These are phyloP conservation scores for Drosophila mayri DNA, from an alignment of 1,140 invertebrate genomes.

Conservation along the genomic window DNA sequence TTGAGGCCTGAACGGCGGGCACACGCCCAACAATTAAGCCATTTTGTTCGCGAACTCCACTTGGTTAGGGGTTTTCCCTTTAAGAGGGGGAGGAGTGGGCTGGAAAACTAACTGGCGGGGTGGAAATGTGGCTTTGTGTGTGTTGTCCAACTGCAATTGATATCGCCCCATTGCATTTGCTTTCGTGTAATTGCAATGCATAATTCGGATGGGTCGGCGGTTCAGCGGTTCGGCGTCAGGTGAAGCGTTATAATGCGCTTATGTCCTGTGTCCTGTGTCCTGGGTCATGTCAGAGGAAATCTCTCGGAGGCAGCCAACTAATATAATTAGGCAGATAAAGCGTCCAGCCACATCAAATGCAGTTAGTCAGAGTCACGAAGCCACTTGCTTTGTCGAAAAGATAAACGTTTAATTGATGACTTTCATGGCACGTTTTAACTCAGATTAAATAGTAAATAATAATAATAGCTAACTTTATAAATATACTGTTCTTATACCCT, in stretches of 20 bases:
- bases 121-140: slow-evolving; percentile 12
- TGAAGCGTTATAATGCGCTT: slow-evolving; percentile 80
- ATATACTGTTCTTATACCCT: neutral
- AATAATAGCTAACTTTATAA: no score
- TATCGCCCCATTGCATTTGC: slow-evolving; percentile 65
- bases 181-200: slow-evolving; percentile 71
- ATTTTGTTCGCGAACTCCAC: slow-evolving; percentile 42
- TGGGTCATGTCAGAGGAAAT: slow-evolving; percentile 23
- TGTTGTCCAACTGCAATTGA: slow-evolving; percentile 55
- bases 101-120: neutral
- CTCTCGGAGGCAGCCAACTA: slow-evolving; percentile 55
- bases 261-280: slow-evolving; percentile 35
- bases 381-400: slow-evolving; percentile 23
- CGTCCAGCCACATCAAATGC: slow-evolving; percentile 57
- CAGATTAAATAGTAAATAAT: neutral
- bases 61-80: neutral
- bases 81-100: neutral
- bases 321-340: slow-evolving; percentile 76
- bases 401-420: slow-evolving; percentile 9
- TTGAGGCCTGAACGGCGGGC: slow-evolving; percentile 50
- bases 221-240: slow-evolving; percentile 56
- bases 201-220: slow-evolving; percentile 65
- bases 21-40: slow-evolving; percentile 70
- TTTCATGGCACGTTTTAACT: neutral
- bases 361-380: slow-evolving; percentile 7